phyloP scores from a whole-genome alignment of 2,797 vertebrate species.

The Otolemur crassicaudatus region DNA sequence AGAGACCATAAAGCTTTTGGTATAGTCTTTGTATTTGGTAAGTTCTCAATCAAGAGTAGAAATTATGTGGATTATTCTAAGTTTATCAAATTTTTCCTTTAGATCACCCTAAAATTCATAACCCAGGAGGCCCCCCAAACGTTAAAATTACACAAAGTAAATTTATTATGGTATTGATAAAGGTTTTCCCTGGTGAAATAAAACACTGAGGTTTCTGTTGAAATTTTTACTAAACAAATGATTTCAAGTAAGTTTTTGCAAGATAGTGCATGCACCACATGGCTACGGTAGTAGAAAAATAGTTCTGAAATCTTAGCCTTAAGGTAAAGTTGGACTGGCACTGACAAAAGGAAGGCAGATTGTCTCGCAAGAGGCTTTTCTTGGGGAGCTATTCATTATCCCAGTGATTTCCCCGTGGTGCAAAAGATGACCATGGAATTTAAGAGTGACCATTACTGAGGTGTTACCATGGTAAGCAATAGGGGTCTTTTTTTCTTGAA shows the following conservation, averaged over 20 bases:
- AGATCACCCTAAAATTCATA: neutral
- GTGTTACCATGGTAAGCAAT: neutral
- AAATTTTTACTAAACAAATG: conserved; percentile 16
- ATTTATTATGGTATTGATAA: neutral
- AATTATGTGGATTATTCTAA: conserved; percentile 26
- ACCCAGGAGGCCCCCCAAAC: neutral
- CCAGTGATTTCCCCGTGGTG: neutral
- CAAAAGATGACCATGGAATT: neutral
- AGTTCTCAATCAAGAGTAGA: neutral
- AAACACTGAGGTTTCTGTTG: neutral
- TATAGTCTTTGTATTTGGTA: neutral
- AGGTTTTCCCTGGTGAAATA: neutral
- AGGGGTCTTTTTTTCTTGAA: neutral
- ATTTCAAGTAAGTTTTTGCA: neutral
- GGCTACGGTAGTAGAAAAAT: neutral
- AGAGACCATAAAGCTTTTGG: neutral
- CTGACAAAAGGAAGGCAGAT: neutral
- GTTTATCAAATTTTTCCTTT: conserved; percentile 25
- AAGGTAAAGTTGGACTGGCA: neutral
- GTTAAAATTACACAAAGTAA: neutral
- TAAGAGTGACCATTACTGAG: neutral
- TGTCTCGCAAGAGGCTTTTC: neutral
- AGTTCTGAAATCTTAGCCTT: conserved; percentile 25
- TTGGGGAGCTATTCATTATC: neutral
- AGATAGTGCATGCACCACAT: neutral